Conservation (phyloP, 2,113 vertebrate species). For the Zapornia atra region DNA sequence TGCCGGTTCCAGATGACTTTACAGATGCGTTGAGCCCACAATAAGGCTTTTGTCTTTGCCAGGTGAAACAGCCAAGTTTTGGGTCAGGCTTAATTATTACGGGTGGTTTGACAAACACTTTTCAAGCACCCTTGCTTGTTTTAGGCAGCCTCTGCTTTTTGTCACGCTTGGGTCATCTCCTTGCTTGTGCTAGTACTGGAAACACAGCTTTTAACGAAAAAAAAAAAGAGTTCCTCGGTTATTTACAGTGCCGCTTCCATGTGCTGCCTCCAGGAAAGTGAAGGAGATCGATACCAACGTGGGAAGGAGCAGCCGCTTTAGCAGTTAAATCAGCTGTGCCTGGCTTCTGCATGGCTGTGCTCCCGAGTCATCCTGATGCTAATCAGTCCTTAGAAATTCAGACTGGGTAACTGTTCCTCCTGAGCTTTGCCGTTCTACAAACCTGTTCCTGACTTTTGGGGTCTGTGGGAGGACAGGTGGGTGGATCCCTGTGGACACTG, state of each 20-base stretch:
- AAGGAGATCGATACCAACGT: not conserved
- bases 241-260: not conserved
- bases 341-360: not conserved
- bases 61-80: not conserved
- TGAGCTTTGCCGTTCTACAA: not conserved
- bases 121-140: not conserved
- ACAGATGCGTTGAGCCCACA: not conserved
- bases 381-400: not conserved
- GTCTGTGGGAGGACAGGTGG: not conserved
- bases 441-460: not conserved
- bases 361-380: not conserved
- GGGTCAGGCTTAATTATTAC: not conserved
- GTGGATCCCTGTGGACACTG: not conserved
- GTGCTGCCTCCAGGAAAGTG: not conserved
- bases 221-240: not conserved
- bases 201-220: not conserved
- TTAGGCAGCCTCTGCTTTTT: constrained; percentile 1
- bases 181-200: not conserved
- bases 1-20: constrained; percentile 12
- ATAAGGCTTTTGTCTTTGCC: constrained; percentile 21
- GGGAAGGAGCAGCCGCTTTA: not conserved
- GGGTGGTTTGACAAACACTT: not conserved
- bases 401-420: not conserved
- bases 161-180: not conserved
- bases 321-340: not conserved